phyloP scores from a whole-genome alignment of 2,888 invertebrate species.

The Leucania comma region DNA sequence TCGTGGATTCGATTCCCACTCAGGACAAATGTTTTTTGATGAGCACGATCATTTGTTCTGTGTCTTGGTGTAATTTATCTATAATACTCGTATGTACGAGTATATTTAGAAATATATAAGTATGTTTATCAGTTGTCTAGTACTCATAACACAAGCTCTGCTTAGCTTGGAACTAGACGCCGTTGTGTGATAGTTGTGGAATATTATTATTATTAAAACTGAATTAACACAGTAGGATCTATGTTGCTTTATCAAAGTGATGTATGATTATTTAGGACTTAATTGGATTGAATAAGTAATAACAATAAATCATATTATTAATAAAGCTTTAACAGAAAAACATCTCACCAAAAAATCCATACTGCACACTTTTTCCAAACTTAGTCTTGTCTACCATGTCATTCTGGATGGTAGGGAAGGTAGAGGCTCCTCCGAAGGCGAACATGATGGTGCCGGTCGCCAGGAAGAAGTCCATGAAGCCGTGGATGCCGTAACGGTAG shows the following conservation, averaged over 20 bases:
- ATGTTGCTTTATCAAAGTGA: neutral
- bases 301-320: neutral
- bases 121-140: too few relatives aligned
- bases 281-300: neutral
- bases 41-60: too few relatives aligned
- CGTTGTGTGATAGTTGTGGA: too few relatives aligned
- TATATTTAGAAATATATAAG: too few relatives aligned
- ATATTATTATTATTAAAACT: too few relatives aligned
- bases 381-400: constrained; percentile 93
- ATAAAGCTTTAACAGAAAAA: neutral
- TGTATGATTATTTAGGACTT: neutral
- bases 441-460: constrained; percentile 93
- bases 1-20: too few relatives aligned
- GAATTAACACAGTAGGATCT: neutral
- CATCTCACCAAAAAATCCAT: constrained; percentile 91
- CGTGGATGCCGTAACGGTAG: constrained; percentile 87
- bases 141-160: too few relatives aligned
- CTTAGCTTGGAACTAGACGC: too few relatives aligned
- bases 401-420: constrained; percentile 95
- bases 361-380: constrained; percentile 92
- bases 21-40: too few relatives aligned
- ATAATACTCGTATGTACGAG: too few relatives aligned
- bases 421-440: constrained; percentile 93
- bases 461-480: constrained; percentile 92
- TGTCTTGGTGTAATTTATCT: too few relatives aligned